Percentiles rank a stretch among this genome's conserved stretches.
Evolutionary conservation across 1,140 invertebrate species (phyloP).

Genomic region (Sycobia sp.): DNA sequence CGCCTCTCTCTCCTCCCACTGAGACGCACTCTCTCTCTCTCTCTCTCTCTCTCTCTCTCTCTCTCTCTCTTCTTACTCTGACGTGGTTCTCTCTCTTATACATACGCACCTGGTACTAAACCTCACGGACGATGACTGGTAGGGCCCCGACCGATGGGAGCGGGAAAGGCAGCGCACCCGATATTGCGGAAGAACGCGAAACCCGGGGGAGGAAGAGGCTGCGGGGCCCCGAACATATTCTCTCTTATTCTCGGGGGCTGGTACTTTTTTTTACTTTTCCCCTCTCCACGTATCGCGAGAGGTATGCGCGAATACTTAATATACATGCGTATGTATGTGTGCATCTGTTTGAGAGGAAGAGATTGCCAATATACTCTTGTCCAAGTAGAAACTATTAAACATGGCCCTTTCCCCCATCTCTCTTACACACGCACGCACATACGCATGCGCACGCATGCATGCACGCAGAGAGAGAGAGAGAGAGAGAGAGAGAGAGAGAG

Average conservation of each 20-base stretch:
- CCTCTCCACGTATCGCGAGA: background rate
- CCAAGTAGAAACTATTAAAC: constrained; percentile 5
- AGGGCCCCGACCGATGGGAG: too few species aligned
- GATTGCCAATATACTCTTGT: constrained; percentile 13
- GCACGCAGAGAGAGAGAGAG: background rate
- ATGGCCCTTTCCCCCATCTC: background rate
- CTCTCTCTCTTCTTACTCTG: background rate
- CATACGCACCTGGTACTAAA: too few species aligned
- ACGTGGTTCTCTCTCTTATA: too few species aligned
- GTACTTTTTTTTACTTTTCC: constrained; percentile 20
- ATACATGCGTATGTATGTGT: background rate
- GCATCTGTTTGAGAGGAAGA: background rate
- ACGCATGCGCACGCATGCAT: background rate
- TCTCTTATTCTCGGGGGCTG: constrained; percentile 21
- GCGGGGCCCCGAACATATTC: background rate
- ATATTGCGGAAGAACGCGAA: too few species aligned
- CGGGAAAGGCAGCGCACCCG: too few species aligned
- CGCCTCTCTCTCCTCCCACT: background rate
- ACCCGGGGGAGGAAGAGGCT: background rate
- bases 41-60: background rate
- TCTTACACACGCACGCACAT: background rate
- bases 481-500: background rate
- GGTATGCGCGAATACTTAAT: background rate
- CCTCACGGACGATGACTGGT: too few species aligned
- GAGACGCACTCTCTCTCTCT: background rate